A percentile compares a stretch with the other conserved stretches of the same genome.
Evolutionary conservation across 2,113 vertebrate species (phyloP).

Genomic region (Chinchilla lanigera): DNA sequence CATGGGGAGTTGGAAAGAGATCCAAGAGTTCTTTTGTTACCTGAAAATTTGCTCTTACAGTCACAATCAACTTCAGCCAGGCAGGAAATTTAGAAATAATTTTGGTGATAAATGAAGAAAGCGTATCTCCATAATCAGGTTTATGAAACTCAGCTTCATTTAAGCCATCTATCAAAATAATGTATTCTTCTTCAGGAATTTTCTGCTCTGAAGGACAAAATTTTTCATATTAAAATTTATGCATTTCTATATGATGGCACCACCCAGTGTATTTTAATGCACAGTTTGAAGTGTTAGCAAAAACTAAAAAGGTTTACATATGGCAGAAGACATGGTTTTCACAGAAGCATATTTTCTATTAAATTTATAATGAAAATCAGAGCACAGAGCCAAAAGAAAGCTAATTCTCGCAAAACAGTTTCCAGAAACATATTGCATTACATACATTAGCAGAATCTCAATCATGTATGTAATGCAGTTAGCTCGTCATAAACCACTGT

Average conservation of each 20-base stretch:
- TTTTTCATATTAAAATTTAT: slow-evolving; percentile 66
- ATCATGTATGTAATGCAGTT: neutral
- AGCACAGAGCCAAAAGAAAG: slow-evolving; percentile 71
- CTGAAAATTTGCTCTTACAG: slow-evolving; percentile 95
- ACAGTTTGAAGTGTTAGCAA: slow-evolving; percentile 46
- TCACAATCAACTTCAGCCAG: slow-evolving; percentile 98
- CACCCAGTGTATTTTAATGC: slow-evolving; percentile 65
- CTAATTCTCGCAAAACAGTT: slow-evolving; percentile 58
- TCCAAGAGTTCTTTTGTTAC: slow-evolving; percentile 85
- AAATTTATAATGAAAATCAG: slow-evolving; percentile 71
- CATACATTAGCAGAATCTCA: slow-evolving; percentile 55
- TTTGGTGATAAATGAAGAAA: slow-evolving; percentile 96
- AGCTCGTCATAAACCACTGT: neutral
- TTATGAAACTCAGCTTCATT: slow-evolving; percentile 99
- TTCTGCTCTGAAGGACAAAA: slow-evolving; percentile 90
- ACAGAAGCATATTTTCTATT: slow-evolving; percentile 70
- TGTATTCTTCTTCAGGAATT: slow-evolving; percentile 96
- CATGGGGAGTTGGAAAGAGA: neutral
- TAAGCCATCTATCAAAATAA: slow-evolving; percentile 97
- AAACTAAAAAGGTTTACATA: slow-evolving; percentile 73
- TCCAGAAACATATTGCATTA: slow-evolving; percentile 58
- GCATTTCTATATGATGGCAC: slow-evolving; percentile 31
- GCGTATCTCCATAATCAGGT: slow-evolving; percentile 98
- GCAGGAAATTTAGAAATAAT: slow-evolving; percentile 94
- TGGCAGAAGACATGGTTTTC: slow-evolving; percentile 69